These are phyloP conservation scores for Artibeus jamaicensis DNA, from an alignment of 2,797 vertebrate genomes.

Conservation along the genomic window DNA sequence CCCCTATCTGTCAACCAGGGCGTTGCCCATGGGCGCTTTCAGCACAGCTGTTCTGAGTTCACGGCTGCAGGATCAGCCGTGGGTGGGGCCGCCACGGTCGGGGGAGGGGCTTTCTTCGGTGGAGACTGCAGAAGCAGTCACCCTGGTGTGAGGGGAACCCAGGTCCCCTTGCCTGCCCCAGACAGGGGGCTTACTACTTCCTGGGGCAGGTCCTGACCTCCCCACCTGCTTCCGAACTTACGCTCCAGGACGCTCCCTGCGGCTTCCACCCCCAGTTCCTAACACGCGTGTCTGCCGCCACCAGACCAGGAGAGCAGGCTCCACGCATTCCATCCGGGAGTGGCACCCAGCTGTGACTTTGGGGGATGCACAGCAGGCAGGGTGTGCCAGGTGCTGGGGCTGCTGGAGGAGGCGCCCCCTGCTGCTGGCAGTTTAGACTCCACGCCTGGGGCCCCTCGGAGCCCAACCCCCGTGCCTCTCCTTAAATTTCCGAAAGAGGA, in stretches of 20 bases:
- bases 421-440: background rate
- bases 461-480: background rate
- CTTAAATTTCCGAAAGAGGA: background rate
- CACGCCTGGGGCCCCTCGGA: background rate
- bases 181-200: rapidly evolving
- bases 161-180: no score
- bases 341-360: rapidly evolving
- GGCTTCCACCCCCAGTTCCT: background rate
- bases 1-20: no score
- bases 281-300: rapidly evolving
- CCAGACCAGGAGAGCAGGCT: background rate
- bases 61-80: background rate
- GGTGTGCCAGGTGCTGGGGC: background rate
- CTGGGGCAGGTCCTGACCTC: background rate
- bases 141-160: background rate
- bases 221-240: background rate
- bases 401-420: background rate
- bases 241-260: background rate
- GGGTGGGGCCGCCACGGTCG: rapidly evolving
- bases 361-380: background rate
- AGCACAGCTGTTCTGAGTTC: background rate
- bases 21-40: rapidly evolving
- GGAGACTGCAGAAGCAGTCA: background rate
- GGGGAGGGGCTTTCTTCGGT: background rate
- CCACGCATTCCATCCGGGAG: rapidly evolving